Evolutionary conservation across 2,888 invertebrate genomes (phyloP).

Genomic region (Eledona agricola): DNA sequence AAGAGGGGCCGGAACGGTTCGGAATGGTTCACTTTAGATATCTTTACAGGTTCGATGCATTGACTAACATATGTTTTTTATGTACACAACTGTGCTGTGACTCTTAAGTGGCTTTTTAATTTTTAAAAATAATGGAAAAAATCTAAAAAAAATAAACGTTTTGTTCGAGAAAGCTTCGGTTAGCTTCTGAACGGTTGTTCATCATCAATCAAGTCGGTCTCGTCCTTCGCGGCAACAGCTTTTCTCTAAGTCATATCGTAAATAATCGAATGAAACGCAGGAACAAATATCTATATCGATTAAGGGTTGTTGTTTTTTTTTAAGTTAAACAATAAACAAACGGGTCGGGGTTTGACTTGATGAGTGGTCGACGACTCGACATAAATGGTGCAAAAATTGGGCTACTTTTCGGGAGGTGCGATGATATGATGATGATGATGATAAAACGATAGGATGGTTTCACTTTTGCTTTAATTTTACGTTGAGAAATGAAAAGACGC

Average conservation of each 20-base stretch:
- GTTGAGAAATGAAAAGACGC: conserved; percentile 50
- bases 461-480: conserved; percentile 37
- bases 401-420: conserved; percentile 38
- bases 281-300: conserved; percentile 20
- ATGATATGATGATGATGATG: too few species aligned
- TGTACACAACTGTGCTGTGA: conserved; percentile 68
- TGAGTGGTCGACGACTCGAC: conserved; percentile 34
- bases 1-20: conserved; percentile 20
- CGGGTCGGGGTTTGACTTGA: conserved; percentile 34
- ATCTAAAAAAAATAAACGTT: conserved; percentile 55
- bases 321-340: conserved; percentile 5
- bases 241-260: conserved; percentile 47
- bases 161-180: conserved; percentile 55
- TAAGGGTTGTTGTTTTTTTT: conserved; percentile 17
- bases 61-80: conserved; percentile 61
- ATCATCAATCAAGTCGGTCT: conserved; percentile 46
- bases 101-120: conserved; percentile 68
- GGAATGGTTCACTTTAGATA: conserved; percentile 39
- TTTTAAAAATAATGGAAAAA: conserved; percentile 60
- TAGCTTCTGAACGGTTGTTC: conserved; percentile 54
- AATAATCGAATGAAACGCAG: conserved; percentile 24
- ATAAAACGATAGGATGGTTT: too few species aligned
- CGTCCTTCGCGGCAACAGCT: conserved; percentile 15
- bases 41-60: conserved; percentile 50
- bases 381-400: conserved; percentile 42